phyloP scores from a whole-genome alignment of 2,888 invertebrate species.

The Xestoiulus laeticollis region DNA sequence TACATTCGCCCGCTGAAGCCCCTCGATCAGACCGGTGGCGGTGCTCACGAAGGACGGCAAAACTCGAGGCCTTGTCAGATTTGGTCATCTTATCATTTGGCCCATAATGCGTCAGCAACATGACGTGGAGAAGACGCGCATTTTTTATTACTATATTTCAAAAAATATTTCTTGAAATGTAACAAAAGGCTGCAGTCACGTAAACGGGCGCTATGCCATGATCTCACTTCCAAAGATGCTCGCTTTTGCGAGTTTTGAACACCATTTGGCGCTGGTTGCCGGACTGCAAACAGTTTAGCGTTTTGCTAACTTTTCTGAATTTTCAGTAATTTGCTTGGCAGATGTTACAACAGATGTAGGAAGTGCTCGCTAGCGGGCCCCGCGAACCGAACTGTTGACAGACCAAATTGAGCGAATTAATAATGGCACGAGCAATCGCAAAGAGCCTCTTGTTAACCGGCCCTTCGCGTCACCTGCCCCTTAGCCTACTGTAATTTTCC shows the following conservation, averaged over 20 bases:
- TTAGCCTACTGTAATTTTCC: no score
- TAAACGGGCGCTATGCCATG: background rate
- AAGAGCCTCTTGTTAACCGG: no score
- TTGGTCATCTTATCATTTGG: background rate
- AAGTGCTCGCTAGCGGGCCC: background rate
- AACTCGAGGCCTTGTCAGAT: background rate
- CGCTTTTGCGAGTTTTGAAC: background rate
- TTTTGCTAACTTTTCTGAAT: no score
- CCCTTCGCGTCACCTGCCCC: no score
- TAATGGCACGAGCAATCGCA: no score
- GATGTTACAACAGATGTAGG: no score
- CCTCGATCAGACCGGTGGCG: background rate
- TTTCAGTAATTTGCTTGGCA: no score
- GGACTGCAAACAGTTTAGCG: background rate
- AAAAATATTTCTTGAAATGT: background rate
- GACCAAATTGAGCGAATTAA: no score
- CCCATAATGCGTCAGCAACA: background rate
- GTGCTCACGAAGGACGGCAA: background rate
- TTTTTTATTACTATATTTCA: background rate
- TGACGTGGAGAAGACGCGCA: no score
- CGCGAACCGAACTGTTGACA: background rate
- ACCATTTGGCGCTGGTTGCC: background rate
- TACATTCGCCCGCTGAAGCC: background rate
- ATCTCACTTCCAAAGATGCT: background rate
- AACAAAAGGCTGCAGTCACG: background rate